Conservation (phyloP, 30 jellyfish, hydroid and myxozoan species). For the Aurelia sp. region DNA sequence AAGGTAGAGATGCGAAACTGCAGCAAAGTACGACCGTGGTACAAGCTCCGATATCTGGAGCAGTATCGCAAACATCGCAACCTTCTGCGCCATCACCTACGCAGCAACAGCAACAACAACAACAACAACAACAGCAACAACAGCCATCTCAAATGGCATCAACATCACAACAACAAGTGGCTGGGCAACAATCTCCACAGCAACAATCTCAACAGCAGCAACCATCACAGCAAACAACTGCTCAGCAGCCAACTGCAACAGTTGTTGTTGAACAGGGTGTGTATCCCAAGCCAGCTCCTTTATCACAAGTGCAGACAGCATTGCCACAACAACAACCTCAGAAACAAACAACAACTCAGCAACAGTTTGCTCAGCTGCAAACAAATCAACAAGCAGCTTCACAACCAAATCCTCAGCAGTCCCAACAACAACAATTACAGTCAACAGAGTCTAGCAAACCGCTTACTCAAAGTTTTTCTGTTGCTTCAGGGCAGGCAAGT, state of each 20-base stretch:
- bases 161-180: slow-evolving; percentile 8
- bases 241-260: slow-evolving; percentile 1
- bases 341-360: neutral
- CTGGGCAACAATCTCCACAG: neutral
- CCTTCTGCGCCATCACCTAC: neutral
- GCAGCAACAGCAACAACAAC: slow-evolving; percentile 8
- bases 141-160: slow-evolving; percentile 1
- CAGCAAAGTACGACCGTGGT: neutral
- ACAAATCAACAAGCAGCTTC: neutral
- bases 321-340: slow-evolving; percentile 20
- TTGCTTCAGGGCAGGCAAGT: neutral
- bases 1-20: too few species aligned
- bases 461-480: neutral
- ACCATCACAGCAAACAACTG: neutral
- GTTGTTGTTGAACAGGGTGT: too few species aligned
- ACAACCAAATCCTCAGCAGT: slow-evolving; percentile 29
- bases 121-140: neutral
- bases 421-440: neutral
- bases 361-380: neutral
- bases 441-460: neutral
- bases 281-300: neutral
- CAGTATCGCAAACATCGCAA: neutral
- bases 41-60: neutral
- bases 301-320: neutral
- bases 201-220: slow-evolving; percentile 29